phyloP scores from a whole-genome alignment of 2,888 invertebrate genomes.

The Rhagonycha fulva region DNA sequence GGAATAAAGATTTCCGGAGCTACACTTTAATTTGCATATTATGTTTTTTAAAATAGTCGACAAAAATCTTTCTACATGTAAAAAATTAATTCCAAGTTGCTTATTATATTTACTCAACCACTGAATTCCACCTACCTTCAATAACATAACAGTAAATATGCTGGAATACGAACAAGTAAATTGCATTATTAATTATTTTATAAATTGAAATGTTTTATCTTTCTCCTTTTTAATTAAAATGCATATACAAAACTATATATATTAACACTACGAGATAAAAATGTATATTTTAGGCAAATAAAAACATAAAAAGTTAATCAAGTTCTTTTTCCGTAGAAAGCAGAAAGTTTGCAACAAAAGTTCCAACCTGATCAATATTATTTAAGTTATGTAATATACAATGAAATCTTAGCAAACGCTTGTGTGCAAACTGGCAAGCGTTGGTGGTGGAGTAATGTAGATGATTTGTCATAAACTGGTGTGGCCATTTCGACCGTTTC shows the following conservation, averaged over 20 bases:
- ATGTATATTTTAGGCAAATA: background rate
- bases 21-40: too few relatives aligned
- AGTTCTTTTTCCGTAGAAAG: background rate
- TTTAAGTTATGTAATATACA: background rate
- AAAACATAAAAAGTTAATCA: background rate
- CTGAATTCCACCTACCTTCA: background rate
- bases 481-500: constrained; percentile 37
- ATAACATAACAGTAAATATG: background rate
- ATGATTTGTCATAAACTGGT: constrained; percentile 34
- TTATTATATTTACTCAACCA: too few relatives aligned
- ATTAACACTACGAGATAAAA: background rate
- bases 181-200: background rate
- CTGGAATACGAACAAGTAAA: background rate
- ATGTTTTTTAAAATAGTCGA: too few relatives aligned
- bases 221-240: background rate
- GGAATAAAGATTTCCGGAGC: too few relatives aligned
- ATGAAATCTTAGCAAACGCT: constrained; percentile 17
- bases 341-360: background rate
- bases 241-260: background rate
- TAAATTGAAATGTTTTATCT: background rate
- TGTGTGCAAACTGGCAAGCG: constrained; percentile 13
- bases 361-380: background rate
- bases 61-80: too few relatives aligned
- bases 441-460: constrained; percentile 23
- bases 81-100: too few relatives aligned